These are phyloP conservation scores for Nipponacmea schrenckii DNA, from an alignment of 2,888 invertebrate genomes.

Conservation along the genomic window DNA sequence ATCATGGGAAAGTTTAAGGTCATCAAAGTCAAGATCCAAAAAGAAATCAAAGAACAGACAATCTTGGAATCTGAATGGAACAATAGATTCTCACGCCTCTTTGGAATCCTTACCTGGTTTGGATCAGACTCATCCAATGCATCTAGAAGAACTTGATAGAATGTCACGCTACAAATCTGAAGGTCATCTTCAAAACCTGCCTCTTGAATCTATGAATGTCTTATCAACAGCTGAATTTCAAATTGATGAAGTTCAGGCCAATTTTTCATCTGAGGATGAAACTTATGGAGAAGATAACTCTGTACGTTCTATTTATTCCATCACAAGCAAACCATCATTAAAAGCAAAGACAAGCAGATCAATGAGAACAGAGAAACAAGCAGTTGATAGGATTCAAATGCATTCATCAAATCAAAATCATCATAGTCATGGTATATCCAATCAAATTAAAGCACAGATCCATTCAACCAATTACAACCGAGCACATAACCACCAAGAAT, in stretches of 20 bases:
- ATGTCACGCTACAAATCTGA: not conserved
- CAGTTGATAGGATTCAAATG: not conserved
- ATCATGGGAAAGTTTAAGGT: too few relatives aligned
- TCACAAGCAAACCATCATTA: not conserved
- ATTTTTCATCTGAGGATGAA: conserved; percentile 18
- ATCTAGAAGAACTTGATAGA: not conserved
- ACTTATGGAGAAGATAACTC: not conserved
- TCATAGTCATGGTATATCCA: not conserved
- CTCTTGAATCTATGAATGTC: not conserved
- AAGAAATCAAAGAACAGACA: not conserved
- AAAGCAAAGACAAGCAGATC: not conserved
- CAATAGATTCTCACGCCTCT: not conserved
- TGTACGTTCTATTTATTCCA: not conserved
- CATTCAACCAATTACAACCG: too few relatives aligned
- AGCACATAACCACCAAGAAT: too few relatives aligned
- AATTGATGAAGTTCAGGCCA: conserved; percentile 14
- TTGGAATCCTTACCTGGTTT: not conserved
- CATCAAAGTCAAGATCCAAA: not conserved
- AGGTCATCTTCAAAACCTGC: not conserved
- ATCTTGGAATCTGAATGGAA: not conserved
- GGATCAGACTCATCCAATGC: not conserved
- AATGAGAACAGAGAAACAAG: not conserved
- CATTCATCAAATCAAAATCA: not conserved
- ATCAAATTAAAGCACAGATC: too few relatives aligned
- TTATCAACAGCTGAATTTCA: conserved; percentile 9